These are phyloP conservation scores for Lanius ludovicianus DNA, from an alignment of 2,113 vertebrate genomes.

Conservation along the genomic window DNA sequence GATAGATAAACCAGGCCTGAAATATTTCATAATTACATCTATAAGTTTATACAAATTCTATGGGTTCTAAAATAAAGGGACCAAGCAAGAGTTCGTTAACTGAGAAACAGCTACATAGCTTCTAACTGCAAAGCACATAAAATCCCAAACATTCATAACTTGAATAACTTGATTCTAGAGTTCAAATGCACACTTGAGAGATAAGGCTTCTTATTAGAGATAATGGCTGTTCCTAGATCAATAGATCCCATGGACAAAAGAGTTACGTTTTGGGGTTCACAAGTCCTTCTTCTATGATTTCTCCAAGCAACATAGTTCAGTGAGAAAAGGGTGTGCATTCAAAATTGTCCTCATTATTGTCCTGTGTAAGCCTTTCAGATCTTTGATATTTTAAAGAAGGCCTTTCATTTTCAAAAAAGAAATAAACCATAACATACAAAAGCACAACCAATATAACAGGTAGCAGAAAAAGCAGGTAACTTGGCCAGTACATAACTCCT, in stretches of 20 bases:
- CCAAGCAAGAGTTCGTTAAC: background rate
- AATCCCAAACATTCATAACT: background rate
- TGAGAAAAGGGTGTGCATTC: background rate
- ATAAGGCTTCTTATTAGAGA: background rate
- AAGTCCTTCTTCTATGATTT: background rate
- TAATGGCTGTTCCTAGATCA: background rate
- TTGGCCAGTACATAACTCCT: background rate
- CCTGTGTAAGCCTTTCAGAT: background rate
- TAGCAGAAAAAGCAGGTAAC: background rate
- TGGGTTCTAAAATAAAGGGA: background rate
- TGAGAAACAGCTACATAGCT: background rate
- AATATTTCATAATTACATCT: background rate
- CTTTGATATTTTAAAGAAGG: background rate
- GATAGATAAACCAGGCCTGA: background rate
- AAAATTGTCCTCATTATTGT: background rate
- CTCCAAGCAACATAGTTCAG: background rate
- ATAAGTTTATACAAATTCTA: background rate
- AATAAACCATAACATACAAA: background rate
- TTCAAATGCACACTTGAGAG: background rate
- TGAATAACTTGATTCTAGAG: background rate
- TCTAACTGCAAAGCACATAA: background rate
- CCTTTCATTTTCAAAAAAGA: background rate
- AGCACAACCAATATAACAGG: background rate
- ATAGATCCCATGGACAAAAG: background rate
- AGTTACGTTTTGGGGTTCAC: background rate